Evolutionary conservation across 2,113 vertebrate genomes (phyloP).

Genomic region (Podarcis muralis): DNA sequence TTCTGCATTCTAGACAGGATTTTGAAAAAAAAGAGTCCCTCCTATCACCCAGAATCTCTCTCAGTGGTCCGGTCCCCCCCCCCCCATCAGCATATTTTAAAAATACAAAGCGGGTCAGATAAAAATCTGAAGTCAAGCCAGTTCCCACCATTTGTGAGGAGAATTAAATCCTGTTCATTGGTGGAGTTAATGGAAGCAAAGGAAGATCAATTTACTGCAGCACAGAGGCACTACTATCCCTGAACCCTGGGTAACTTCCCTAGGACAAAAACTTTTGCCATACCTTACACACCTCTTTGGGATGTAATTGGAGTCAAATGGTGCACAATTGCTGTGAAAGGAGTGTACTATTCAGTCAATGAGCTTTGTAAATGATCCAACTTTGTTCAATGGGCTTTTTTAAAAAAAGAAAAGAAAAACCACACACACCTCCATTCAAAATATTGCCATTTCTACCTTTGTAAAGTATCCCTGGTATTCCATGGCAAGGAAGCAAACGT

Average conservation of each 20-base stretch:
- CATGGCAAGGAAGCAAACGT: slow-evolving; percentile 23
- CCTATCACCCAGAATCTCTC: neutral
- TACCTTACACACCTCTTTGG: slow-evolving; percentile 64
- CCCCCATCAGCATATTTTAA: slow-evolving; percentile 19
- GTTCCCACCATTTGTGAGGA: slow-evolving; percentile 76
- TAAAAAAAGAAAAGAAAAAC: neutral
- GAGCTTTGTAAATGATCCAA: slow-evolving; percentile 54
- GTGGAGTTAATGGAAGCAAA: slow-evolving; percentile 60
- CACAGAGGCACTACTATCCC: slow-evolving; percentile 76
- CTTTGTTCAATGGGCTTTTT: slow-evolving; percentile 23
- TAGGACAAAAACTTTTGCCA: slow-evolving; percentile 59
- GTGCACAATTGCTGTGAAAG: slow-evolving; percentile 68
- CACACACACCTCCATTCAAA: slow-evolving; percentile 33
- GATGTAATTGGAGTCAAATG: slow-evolving; percentile 71
- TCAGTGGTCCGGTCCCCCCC: neutral
- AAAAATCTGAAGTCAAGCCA: slow-evolving; percentile 64
- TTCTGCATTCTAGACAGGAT: neutral
- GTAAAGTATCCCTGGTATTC: slow-evolving; percentile 29
- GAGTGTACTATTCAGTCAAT: slow-evolving; percentile 56
- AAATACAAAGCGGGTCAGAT: slow-evolving; percentile 57
- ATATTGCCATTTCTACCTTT: slow-evolving; percentile 36
- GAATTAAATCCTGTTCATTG: slow-evolving; percentile 55
- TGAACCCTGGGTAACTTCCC: slow-evolving; percentile 59
- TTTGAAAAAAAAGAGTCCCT: neutral
- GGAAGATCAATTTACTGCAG: slow-evolving; percentile 72